Base-by-base conservation (phyloP, 2,797 vertebrate species). In the Acanthurus tractus region DNA sequence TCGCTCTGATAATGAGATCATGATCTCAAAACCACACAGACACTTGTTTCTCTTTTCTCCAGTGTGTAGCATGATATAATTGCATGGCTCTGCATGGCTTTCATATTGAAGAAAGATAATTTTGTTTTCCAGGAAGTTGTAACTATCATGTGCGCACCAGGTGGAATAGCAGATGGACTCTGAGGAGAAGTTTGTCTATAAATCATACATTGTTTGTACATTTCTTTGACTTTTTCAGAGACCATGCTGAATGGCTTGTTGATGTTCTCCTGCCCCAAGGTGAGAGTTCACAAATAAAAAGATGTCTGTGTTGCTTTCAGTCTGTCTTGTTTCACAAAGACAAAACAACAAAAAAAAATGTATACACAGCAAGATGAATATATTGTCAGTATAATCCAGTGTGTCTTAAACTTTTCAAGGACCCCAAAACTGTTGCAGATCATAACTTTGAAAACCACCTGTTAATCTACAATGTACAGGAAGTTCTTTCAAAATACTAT, bases 241-340 rank as follows among this genome's bases (percentile, higher is more conserved):
- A 99, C 88, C 97, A 99, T 64, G 95, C 97, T 70, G 97, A 99
- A 93, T 99, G 98, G 98, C 93, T 99, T 83, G 96, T 99, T 88
- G 98, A 99, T 90, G 98, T 99, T 71, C 97, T 99, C 68, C 95
- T 99, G 69, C 98, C 98, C 23, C 98, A 99, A 98, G 98, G 98
- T 99, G 96, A 95, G 97, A 79, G 56, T 74, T 85, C 63, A 73
- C 88, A 76, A 62, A 63, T n/a, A 78, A 46, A 73, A 48, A 75
- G 49, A 8, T 76, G 29, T 77, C 71, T 69, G 14, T 59, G 23
- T 22, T 59, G 64, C 2, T 56, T 11, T 70, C 46, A 65, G 4
- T 42, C 52, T 49, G 9, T 46, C 57, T 34, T 56, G 7, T 36
- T 49, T n/a, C 22, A 12, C n/a, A 61, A 15, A 59, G 22, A 42